Base-by-base conservation (phyloP, 1,140 invertebrate genomes). In the Brachionus asplanchnoidis region DNA sequence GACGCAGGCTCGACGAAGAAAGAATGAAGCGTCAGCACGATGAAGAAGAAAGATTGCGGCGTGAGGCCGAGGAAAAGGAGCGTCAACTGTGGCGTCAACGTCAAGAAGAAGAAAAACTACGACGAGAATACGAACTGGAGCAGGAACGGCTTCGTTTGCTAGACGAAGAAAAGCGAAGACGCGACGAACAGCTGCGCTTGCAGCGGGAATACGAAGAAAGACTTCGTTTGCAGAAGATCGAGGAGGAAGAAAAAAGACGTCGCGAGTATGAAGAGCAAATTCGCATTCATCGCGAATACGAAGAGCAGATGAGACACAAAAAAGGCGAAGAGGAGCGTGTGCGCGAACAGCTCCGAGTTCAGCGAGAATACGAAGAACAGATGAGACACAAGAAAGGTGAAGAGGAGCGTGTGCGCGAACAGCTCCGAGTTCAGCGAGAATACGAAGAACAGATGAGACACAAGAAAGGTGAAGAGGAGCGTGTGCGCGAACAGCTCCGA, bases 101-200 rank as follows among this genome's bases (percentile, higher is more conserved):
- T 1, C 53, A 82, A 20, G 23, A 40, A 20, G 79, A 82, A 36
- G 79, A 82, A 56, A 56, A 50, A 7, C 32, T 14, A 12, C 28
- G 23, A 11, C 70, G 32, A 68, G 26, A 68, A 68, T 14, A 75
- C 84, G 53, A 60, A 8, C 53, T 60, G 20, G 53, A 60, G 9
- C 53, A 60, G 17, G 53, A 53, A 53, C n/a, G 46, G 4, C n/a
- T 23, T 23, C 53, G 53, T 60, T 8, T 86, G 83, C n/a, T 82
- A 12, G 85, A 86, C 65, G 32, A 83, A 56, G 86, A 87, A 42
- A 86, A 88, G 44, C 85, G 85, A 56, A 85, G 87, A 73, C 66
- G 85, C 36, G 84, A 86, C 79, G 85, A 84, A 75, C 79, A 60
- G 85, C 85, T 44, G 82, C 86, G 60, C 56, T 86, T 75, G 42